These are phyloP conservation scores for Melanotaenia maccullochi DNA, from an alignment of 2,797 vertebrate species.

Conservation along the genomic window DNA sequence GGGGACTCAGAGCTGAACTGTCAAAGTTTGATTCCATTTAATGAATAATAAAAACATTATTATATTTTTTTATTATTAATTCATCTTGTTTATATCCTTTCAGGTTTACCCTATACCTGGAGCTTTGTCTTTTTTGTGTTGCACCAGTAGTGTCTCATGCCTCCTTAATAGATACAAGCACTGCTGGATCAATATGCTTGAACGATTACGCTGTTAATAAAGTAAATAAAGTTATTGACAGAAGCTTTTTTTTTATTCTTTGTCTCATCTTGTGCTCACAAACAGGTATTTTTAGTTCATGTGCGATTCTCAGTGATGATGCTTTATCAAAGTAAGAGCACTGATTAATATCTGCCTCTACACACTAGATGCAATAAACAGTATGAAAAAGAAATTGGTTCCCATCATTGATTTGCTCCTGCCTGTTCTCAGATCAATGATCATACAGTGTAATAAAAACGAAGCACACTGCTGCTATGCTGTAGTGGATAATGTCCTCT, in stretches of 20 bases:
- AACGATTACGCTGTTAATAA: constrained; percentile 42
- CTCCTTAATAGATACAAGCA: constrained; percentile 17
- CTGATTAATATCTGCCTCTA: constrained; percentile 52
- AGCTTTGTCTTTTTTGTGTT: constrained; percentile 22
- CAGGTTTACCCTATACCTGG: constrained; percentile 9
- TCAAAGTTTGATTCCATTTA: constrained; percentile 28
- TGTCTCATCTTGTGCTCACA: neutral
- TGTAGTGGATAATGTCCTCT: constrained; percentile 1
- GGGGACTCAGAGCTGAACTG: constrained; percentile 12
- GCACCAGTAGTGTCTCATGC: constrained; percentile 4
- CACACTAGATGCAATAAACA: constrained; percentile 13
- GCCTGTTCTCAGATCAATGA: constrained; percentile 49
- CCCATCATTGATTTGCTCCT: constrained; percentile 54
- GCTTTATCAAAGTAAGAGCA: constrained; percentile 21
- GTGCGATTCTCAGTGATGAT: constrained; percentile 16
- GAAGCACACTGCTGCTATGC: constrained; percentile 13
- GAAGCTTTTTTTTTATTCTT: neutral
- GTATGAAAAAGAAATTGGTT: constrained; percentile 41
- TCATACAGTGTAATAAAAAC: constrained; percentile 47
- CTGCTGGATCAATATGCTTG: constrained; percentile 41
- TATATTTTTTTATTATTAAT: constrained; percentile 58
- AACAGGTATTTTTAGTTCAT: constrained; percentile 26
- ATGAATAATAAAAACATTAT: constrained; percentile 63
- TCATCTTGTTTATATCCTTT: constrained; percentile 26
- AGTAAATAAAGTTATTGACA: constrained; percentile 9